Conservation (phyloP, 2,113 vertebrate genomes). For the Oxyruncus cristatus region DNA sequence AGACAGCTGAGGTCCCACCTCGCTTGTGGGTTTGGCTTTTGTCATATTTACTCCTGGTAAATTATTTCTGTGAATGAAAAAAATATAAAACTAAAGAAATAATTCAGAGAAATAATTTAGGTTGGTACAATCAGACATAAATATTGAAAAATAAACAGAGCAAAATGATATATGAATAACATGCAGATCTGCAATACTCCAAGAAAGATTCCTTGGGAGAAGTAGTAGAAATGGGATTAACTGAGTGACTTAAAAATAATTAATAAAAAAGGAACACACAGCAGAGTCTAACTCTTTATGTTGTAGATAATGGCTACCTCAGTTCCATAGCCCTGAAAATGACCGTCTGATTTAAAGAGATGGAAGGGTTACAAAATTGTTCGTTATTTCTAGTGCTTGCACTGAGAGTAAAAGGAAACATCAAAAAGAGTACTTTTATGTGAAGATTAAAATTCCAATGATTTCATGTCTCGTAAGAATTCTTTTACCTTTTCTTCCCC, state of each 20-base stretch:
- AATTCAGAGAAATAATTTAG: neutral
- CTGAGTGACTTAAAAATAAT: neutral
- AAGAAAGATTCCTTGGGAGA: neutral
- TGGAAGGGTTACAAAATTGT: neutral
- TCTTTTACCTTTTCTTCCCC: neutral
- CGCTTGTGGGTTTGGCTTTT: neutral
- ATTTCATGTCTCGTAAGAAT: neutral
- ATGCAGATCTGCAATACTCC: neutral
- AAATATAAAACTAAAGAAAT: neutral
- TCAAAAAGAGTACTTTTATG: neutral
- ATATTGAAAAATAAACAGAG: neutral
- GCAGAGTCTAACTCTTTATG: neutral
- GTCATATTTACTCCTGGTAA: neutral
- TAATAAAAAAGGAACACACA: neutral
- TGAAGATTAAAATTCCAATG: neutral
- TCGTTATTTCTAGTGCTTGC: neutral
- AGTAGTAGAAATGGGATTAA: neutral
- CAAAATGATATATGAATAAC: neutral
- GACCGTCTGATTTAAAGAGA: neutral
- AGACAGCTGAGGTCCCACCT: neutral
- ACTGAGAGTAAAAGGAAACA: neutral
- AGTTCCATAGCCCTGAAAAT: neutral
- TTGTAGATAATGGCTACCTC: neutral
- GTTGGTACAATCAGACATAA: neutral
- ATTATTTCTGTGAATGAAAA: neutral